Base-by-base conservation (phyloP, 2,113 vertebrate genomes). In the Tetrao urogallus region DNA sequence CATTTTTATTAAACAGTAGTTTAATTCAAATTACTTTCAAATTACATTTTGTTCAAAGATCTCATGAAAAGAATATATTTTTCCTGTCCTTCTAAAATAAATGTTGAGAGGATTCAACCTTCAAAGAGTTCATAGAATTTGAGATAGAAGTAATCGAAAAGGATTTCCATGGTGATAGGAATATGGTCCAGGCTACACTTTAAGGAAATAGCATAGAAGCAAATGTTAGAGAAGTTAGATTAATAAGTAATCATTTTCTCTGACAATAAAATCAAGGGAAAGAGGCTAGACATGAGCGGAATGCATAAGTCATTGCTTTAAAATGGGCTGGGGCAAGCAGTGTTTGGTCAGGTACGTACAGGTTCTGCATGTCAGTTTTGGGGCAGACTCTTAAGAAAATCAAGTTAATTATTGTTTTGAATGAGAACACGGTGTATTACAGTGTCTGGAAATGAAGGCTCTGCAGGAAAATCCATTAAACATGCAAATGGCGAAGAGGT, bases 31-130 rank as follows among this genome's bases (percentile, higher is more conserved):
- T 57, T 84, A 80, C 63, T 96, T 94, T 94, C 43, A 94, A 94
- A 95, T 92, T 97, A 72, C 65, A 96, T 80, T 97, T 96, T 96
- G 75, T 94, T 88, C 86, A 96, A 97, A 97, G 96, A 93, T 96
- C 94, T 97, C 64, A 63, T 42, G 81, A 82, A 94, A 93, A 95
- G 65, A 95, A 84, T 16, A 77, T 42, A 54, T 67, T 69, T 82
- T n/a, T 7, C 48, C 5, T 52, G 85, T 94, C 75, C 75, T 94
- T 94, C 91, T 93, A 96, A 96, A 96, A 95, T 86, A 95, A 96
- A 95, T 90, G 94, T 92, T 93, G 92, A 89, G 60, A 84, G 88
- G 94, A 94, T 92, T 93, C 94, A 88, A 79, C 82, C 79, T 86
- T 90, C 64, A 93, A 94, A 94, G 63, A 94, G 40, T 90, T 89